phyloP scores from a whole-genome alignment of 1,140 invertebrate species.

The Scaptomyza graminum region DNA sequence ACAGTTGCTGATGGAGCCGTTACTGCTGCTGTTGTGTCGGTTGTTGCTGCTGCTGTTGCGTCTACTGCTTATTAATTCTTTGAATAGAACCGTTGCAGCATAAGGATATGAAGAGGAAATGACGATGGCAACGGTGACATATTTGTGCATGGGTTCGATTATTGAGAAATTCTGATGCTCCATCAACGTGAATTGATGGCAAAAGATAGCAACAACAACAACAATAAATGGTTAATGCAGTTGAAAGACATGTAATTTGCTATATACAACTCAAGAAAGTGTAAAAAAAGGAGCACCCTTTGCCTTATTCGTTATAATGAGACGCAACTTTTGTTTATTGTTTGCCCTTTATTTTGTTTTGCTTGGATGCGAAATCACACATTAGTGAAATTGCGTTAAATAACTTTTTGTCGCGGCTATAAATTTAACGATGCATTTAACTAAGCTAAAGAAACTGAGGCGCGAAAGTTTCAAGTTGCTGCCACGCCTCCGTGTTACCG shows the following conservation, averaged over 20 bases:
- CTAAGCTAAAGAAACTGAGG: slow-evolving; percentile 18
- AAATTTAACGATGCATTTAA: slow-evolving; percentile 81
- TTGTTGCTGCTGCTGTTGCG: slow-evolving; percentile 7
- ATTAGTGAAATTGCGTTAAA: slow-evolving; percentile 75
- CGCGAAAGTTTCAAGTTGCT: slow-evolving; percentile 21
- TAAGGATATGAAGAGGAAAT: slow-evolving; percentile 11
- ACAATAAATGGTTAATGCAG: neutral
- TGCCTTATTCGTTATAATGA: slow-evolving; percentile 20
- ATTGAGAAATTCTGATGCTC: slow-evolving; percentile 47
- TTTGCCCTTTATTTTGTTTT: slow-evolving; percentile 41
- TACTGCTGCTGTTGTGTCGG: slow-evolving; percentile 4
- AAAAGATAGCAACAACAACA: slow-evolving; percentile 11
- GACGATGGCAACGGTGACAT: slow-evolving; percentile 14
- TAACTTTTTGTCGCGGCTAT: slow-evolving; percentile 64
- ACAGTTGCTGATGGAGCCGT: slow-evolving; percentile 1
- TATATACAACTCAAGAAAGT: neutral
- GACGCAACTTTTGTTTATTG: slow-evolving; percentile 29
- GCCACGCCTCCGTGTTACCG: neutral
- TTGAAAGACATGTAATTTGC: slow-evolving; percentile 8
- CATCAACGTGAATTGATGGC: slow-evolving; percentile 21
- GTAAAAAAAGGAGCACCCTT: neutral
- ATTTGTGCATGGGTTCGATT: slow-evolving; percentile 33
- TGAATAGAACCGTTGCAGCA: slow-evolving; percentile 37
- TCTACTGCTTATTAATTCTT: slow-evolving; percentile 66
- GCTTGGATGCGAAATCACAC: slow-evolving; percentile 54